Percentiles rank a stretch among this genome's conserved stretches.
Conservation (phyloP, 2,888 invertebrate species). For the Hydrotaea cyrtoneurina region DNA sequence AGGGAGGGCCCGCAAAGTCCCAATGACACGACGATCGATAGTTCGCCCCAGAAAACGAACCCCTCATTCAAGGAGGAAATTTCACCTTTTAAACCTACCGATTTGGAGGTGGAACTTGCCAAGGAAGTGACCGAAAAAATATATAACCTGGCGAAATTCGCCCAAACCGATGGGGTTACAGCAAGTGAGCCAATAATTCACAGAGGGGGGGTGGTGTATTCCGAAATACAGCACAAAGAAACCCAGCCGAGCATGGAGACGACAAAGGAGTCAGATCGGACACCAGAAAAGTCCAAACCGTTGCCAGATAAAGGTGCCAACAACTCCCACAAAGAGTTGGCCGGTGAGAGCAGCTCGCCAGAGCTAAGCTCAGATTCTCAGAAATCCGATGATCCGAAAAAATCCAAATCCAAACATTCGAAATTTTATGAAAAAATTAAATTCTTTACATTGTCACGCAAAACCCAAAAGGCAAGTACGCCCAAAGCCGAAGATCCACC, state of each 20-base stretch:
- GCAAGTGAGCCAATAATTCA: too few relatives aligned
- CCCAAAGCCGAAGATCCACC: background rate
- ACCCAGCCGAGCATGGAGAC: background rate
- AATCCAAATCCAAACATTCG: constrained; percentile 76
- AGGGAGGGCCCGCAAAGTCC: background rate
- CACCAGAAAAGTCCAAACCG: too few relatives aligned
- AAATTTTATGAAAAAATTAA: constrained; percentile 79
- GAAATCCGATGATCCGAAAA: constrained; percentile 58
- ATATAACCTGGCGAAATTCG: background rate
- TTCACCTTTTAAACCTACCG: background rate
- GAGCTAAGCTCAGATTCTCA: background rate
- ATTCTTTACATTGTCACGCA: constrained; percentile 73
- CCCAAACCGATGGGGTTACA: background rate
- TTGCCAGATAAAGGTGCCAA: background rate
- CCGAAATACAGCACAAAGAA: background rate
- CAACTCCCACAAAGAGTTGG: background rate
- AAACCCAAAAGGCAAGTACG: constrained; percentile 60
- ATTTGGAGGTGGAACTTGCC: background rate
- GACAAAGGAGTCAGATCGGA: too few relatives aligned
- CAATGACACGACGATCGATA: background rate
- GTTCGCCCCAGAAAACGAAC: too few relatives aligned
- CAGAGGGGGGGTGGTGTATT: background rate
- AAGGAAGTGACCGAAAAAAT: background rate
- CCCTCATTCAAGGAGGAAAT: too few relatives aligned
- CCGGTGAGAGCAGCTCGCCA: background rate